phyloP scores from a whole-genome alignment of 2,797 vertebrate species.

The Manis crassicaudata region DNA sequence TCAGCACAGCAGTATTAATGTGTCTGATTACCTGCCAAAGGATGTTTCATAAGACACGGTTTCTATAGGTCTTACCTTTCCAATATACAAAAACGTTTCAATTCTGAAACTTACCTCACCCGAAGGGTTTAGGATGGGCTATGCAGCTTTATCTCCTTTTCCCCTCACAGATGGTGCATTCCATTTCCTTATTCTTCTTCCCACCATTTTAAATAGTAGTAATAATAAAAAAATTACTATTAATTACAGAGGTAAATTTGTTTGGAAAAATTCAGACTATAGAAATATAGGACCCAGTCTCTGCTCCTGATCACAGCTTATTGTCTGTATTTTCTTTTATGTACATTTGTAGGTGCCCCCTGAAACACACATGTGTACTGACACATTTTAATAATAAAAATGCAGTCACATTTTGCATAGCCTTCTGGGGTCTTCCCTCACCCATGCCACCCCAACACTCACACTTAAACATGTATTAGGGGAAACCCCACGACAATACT shows the following conservation, averaged over 20 bases:
- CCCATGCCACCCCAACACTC: fast-evolving
- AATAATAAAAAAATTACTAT: background rate
- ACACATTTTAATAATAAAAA: background rate
- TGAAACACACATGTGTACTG: background rate
- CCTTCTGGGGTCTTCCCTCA: background rate
- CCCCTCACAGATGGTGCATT: background rate
- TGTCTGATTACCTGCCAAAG: background rate
- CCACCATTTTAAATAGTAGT: background rate
- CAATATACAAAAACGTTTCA: background rate
- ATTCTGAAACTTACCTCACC: background rate
- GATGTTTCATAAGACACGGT: background rate
- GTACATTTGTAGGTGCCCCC: background rate
- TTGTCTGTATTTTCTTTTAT: background rate
- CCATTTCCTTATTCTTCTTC: background rate
- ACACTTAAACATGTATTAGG: background rate
- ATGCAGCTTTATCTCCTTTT: background rate
- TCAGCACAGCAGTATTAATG: conserved; percentile 25
- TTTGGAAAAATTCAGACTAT: background rate
- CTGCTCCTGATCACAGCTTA: background rate
- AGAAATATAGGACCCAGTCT: background rate
- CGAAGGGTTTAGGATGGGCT: background rate
- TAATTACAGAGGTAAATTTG: conserved; percentile 32
- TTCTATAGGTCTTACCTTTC: conserved; percentile 11
- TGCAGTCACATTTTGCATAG: background rate
- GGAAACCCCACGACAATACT: background rate